Percentiles rank a stretch among this genome's conserved stretches.
Conservation (phyloP, 2,113 vertebrate genomes). For the Cottus gobio region DNA sequence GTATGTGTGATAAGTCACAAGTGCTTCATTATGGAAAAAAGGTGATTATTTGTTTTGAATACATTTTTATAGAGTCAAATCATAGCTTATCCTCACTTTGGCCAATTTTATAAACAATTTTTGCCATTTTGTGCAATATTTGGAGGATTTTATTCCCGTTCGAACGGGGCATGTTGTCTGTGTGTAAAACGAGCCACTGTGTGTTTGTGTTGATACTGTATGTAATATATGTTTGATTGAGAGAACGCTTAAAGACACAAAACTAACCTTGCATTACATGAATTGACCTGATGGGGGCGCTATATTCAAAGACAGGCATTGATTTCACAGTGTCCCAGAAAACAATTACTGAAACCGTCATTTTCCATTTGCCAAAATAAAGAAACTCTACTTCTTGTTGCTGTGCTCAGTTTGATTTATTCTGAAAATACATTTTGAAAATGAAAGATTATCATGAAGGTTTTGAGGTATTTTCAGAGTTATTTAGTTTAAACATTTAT, state of each 20-base stretch:
- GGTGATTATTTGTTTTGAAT: constrained; percentile 51
- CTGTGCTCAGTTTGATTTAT: constrained; percentile 19
- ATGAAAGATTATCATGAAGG: neutral
- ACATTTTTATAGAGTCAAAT: constrained; percentile 63
- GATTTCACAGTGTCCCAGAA: neutral
- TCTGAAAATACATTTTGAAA: neutral
- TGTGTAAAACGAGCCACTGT: constrained; percentile 49
- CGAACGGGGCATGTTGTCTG: constrained; percentile 35
- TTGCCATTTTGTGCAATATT: constrained; percentile 76
- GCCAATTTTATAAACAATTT: constrained; percentile 72
- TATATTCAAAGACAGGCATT: constrained; percentile 25
- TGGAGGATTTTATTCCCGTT: constrained; percentile 40
- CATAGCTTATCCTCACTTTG: constrained; percentile 68
- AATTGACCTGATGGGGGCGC: constrained; percentile 24
- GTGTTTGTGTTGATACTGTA: constrained; percentile 55
- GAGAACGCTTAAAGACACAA: constrained; percentile 8
- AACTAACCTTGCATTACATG: constrained; percentile 23
- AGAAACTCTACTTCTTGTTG: constrained; percentile 45
- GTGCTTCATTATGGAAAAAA: constrained; percentile 83
- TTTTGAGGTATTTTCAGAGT: too few relatives aligned
- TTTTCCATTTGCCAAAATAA: constrained; percentile 68
- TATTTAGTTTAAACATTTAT: too few relatives aligned
- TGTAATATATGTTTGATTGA: constrained; percentile 45
- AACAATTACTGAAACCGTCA: constrained; percentile 14
- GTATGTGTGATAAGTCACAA: constrained; percentile 78